Percentiles rank a stretch among this genome's conserved stretches.
Conservation (phyloP, 2,113 vertebrate genomes). For the Clarias gariepinus region DNA sequence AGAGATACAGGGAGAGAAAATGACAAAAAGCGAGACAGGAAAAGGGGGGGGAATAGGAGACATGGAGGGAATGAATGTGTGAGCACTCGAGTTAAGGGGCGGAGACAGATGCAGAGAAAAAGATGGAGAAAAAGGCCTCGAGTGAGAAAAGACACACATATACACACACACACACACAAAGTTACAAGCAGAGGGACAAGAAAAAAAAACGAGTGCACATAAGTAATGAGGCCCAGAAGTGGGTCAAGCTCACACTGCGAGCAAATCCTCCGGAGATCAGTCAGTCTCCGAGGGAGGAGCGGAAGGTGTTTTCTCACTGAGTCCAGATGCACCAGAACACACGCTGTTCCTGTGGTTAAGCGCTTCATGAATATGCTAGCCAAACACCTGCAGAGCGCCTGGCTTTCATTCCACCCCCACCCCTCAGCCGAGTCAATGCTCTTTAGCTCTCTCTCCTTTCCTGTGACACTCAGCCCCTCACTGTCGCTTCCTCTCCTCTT, state of each 20-base stretch:
- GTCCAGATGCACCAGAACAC: slow-evolving; percentile 34
- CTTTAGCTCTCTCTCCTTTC: slow-evolving; percentile 37
- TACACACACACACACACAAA: neutral
- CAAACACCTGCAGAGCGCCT: slow-evolving; percentile 35
- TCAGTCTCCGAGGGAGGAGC: slow-evolving; percentile 20
- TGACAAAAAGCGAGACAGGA: neutral
- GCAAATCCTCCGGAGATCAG: slow-evolving; percentile 31
- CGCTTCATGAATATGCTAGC: slow-evolving; percentile 34
- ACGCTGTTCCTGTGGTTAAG: slow-evolving; percentile 34
- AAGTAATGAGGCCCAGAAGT: slow-evolving; percentile 38
- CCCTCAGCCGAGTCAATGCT: neutral
- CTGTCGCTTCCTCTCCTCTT: slow-evolving; percentile 33
- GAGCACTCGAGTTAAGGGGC: slow-evolving; percentile 25
- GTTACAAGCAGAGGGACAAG: slow-evolving; percentile 7
- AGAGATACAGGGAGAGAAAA: neutral
- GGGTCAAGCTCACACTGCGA: slow-evolving; percentile 38
- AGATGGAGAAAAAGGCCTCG: neutral
- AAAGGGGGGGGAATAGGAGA: neutral
- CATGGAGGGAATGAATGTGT: slow-evolving; percentile 6
- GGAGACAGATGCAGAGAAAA: slow-evolving; percentile 21
- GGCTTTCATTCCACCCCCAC: neutral
- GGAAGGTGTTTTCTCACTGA: slow-evolving; percentile 17
- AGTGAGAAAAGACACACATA: neutral
- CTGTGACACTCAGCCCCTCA: slow-evolving; percentile 13
- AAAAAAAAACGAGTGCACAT: neutral